A percentile compares a stretch with the other conserved stretches of the same genome.
These are phyloP conservation scores for Thamnophis sirtalis DNA, from an alignment of 2,113 vertebrate species.

Conservation along the genomic window DNA sequence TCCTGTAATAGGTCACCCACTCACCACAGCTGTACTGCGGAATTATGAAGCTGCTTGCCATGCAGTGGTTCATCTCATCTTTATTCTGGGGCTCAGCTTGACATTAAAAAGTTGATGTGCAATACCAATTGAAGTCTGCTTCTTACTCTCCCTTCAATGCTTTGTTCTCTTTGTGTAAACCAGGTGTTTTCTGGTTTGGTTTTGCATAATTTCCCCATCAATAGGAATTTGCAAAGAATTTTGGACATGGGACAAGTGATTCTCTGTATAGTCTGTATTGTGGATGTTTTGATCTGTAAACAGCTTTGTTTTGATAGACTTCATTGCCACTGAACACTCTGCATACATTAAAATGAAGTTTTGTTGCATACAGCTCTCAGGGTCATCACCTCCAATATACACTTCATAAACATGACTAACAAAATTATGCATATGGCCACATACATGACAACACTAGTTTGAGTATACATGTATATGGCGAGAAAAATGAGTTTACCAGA, in stretches of 20 bases:
- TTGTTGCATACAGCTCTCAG: too few relatives aligned
- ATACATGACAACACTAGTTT: too few relatives aligned
- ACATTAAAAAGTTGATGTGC: background rate
- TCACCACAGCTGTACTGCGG: background rate
- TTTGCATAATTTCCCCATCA: background rate
- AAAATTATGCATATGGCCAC: too few relatives aligned
- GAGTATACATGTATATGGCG: too few relatives aligned
- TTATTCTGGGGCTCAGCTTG: background rate
- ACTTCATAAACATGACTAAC: too few relatives aligned
- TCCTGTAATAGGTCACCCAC: background rate
- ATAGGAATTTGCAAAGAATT: background rate
- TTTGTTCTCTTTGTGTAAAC: background rate
- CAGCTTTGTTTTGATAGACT: background rate
- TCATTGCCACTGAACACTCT: too few relatives aligned
- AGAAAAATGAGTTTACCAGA: too few relatives aligned
- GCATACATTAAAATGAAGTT: too few relatives aligned
- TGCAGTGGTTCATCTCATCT: background rate
- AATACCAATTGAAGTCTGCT: background rate
- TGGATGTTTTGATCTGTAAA: background rate
- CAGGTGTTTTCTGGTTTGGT: background rate
- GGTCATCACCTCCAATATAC: too few relatives aligned
- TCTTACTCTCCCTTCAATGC: background rate
- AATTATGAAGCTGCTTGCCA: background rate
- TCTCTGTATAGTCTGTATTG: background rate
- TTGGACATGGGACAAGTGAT: background rate